These are phyloP conservation scores for Drosophila sturtevanti DNA, from an alignment of 1,140 invertebrate genomes.

Conservation along the genomic window DNA sequence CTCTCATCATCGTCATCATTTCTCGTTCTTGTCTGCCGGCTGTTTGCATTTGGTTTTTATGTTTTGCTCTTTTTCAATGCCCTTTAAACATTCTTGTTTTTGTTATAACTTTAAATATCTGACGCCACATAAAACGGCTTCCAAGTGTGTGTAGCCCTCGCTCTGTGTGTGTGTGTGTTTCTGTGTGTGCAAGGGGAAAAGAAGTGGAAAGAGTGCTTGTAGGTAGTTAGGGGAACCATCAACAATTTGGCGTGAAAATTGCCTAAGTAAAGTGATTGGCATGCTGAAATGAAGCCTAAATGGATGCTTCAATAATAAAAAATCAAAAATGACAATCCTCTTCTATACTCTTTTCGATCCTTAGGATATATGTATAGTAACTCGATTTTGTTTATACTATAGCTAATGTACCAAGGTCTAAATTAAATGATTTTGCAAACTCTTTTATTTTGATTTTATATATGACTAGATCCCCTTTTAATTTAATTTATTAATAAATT, in stretches of 20 bases:
- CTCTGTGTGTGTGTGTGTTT: neutral
- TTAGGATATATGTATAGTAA: no score
- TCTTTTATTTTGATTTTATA: no score
- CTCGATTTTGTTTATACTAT: no score
- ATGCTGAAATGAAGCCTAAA: neutral
- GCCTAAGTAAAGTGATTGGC: slow-evolving; percentile 8
- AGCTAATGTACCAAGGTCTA: no score
- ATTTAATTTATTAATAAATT: no score
- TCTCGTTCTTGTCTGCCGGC: slow-evolving; percentile 22
- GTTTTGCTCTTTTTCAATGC: slow-evolving; percentile 21
- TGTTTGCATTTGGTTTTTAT: slow-evolving; percentile 80
- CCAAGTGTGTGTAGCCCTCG: neutral
- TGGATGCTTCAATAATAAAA: neutral
- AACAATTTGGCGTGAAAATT: slow-evolving; percentile 60
- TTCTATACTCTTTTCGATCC: neutral
- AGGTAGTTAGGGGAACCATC: neutral
- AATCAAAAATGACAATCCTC: neutral
- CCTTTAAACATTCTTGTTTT: slow-evolving; percentile 36
- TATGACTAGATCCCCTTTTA: no score
- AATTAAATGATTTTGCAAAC: no score
- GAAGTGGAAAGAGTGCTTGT: neutral
- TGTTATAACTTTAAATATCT: slow-evolving; percentile 59
- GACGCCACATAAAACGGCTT: slow-evolving; percentile 62
- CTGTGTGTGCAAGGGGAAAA: neutral
- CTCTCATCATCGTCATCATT: slow-evolving; percentile 16